A percentile compares a stretch with the other conserved stretches of the same genome.
These are phyloP conservation scores for Caenorhabditis tropicalis DNA, from an alignment of 1,140 invertebrate genomes.

Conservation along the genomic window DNA sequence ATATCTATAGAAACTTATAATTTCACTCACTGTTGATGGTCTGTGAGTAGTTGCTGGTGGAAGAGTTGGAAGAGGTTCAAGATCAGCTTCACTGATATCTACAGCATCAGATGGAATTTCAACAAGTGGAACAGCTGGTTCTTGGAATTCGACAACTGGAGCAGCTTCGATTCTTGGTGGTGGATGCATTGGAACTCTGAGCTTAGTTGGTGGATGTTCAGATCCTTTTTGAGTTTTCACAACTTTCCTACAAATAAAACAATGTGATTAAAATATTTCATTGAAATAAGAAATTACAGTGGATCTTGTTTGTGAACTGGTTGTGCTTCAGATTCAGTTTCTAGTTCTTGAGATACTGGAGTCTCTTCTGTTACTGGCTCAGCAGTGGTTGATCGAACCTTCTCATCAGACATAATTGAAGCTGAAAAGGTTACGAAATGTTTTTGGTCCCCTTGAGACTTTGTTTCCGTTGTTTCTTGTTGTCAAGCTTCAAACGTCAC, in stretches of 20 bases:
- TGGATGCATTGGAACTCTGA: constrained; percentile 38
- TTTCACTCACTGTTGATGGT: neutral
- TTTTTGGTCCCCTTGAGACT: neutral
- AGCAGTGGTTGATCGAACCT: neutral
- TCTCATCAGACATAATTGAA: constrained; percentile 23
- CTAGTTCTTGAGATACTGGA: neutral
- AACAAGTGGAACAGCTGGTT: neutral
- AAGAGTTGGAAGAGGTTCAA: neutral
- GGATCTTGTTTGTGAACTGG: neutral
- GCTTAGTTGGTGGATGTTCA: neutral
- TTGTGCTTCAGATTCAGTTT: neutral
- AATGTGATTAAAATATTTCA: neutral
- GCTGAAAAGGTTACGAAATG: neutral
- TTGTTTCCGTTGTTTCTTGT: neutral
- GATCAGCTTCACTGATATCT: constrained; percentile 7
- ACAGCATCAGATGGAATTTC: neutral
- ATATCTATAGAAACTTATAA: no score
- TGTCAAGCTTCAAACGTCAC: neutral
- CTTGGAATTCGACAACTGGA: constrained; percentile 1
- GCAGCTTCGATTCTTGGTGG: constrained; percentile 17
- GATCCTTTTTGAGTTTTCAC: neutral
- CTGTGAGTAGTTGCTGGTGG: neutral
- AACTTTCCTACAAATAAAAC: neutral
- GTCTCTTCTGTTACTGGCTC: neutral
- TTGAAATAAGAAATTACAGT: neutral